phyloP scores from a whole-genome alignment of 2,888 invertebrate species.

The Clusia tigrina region DNA sequence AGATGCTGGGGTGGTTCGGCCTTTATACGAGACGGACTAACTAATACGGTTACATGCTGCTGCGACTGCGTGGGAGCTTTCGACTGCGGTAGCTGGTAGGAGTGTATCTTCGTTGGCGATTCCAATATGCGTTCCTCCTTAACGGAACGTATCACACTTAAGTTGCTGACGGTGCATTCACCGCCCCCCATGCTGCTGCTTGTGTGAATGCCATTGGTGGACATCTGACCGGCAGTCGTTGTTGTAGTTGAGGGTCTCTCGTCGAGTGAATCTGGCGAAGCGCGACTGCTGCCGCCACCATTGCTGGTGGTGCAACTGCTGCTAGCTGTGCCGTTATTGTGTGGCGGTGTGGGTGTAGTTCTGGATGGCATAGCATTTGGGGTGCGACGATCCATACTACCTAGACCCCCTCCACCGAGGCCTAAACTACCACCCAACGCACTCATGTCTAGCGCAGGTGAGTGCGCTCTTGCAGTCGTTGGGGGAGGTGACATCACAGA shows the following conservation, averaged over 20 bases:
- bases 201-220: conserved; percentile 49
- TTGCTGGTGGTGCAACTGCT: conserved; percentile 52
- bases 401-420: too few relatives aligned
- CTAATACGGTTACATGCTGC: conserved; percentile 65
- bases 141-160: conserved; percentile 64
- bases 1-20: conserved; percentile 55
- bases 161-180: conserved; percentile 41
- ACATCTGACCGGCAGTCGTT: conserved; percentile 26
- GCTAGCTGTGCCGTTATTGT: conserved; percentile 58
- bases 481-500: conserved; percentile 60
- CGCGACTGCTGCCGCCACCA: conserved; percentile 58
- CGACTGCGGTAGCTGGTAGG: conserved; percentile 49
- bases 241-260: conserved; percentile 62
- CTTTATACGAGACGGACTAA: conserved; percentile 66
- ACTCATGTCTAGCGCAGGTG: conserved; percentile 39
- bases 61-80: conserved; percentile 54
- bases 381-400: conserved; percentile 36
- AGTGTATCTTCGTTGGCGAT: conserved; percentile 60
- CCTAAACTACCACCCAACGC: neutral
- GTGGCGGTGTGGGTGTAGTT: conserved; percentile 57
- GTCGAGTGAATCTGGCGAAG: conserved; percentile 62
- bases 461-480: conserved; percentile 33
- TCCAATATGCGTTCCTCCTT: conserved; percentile 62
- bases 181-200: conserved; percentile 33
- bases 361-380: conserved; percentile 33